phyloP scores from a whole-genome alignment of 2,113 vertebrate genomes.

The Daubentonia madagascariensis region DNA sequence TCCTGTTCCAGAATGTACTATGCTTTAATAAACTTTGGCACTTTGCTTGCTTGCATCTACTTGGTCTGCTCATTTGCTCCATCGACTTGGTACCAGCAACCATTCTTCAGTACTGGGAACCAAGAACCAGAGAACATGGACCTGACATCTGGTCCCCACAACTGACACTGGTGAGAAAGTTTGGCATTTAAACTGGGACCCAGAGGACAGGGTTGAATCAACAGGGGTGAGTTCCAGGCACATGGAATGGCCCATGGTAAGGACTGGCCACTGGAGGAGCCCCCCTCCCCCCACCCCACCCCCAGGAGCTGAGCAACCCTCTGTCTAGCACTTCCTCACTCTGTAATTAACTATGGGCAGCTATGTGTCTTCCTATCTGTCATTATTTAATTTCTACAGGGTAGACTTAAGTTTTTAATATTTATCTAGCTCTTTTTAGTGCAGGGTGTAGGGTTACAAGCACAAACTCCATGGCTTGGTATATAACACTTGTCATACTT shows the following conservation, averaged over 20 bases:
- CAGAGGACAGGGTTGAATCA: fast-evolving
- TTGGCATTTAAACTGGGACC: neutral
- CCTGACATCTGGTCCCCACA: too few relatives aligned
- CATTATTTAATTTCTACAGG: neutral
- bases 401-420: too few relatives aligned
- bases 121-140: too few relatives aligned
- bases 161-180: neutral
- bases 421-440: neutral
- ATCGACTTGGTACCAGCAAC: too few relatives aligned
- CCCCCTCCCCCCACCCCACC: neutral
- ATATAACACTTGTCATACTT: too few relatives aligned
- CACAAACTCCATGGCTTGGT: neutral
- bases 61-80: too few relatives aligned
- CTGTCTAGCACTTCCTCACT: neutral
- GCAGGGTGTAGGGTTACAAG: neutral
- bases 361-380: neutral
- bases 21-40: too few relatives aligned
- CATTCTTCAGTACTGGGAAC: too few relatives aligned
- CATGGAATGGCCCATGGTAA: fast-evolving
- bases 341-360: neutral
- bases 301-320: fast-evolving
- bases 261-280: neutral
- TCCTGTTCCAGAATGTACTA: too few relatives aligned
- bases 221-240: neutral
- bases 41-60: too few relatives aligned